Conservation (phyloP, 2,797 vertebrate species). For the Acrossocheilus fasciatus region DNA sequence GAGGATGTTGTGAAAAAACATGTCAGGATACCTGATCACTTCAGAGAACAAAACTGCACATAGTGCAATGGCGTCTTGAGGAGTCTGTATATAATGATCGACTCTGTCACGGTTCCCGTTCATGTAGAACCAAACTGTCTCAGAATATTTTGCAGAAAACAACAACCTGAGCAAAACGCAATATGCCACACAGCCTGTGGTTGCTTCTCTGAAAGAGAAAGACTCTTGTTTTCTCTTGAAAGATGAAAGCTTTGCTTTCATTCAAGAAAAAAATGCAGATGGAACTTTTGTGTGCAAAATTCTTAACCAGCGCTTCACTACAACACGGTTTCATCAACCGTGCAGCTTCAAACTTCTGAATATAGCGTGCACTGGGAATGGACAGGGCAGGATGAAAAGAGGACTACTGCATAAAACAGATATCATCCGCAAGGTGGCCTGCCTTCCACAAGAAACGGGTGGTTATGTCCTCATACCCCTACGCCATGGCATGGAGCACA, state of each 20-base stretch:
- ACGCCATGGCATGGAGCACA: constrained; percentile 45
- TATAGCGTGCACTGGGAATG: constrained; percentile 12
- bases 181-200: not conserved
- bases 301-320: not conserved
- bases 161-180: no score
- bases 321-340: not conserved
- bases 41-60: no score
- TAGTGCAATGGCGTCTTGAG: no score
- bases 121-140: no score
- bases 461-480: constrained; percentile 54
- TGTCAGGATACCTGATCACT: no score
- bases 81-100: no score
- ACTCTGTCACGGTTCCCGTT: no score
- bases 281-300: not conserved
- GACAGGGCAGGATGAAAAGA: constrained; percentile 44
- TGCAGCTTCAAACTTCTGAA: constrained; percentile 2
- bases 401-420: constrained; percentile 39
- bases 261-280: not conserved
- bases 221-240: not conserved
- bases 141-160: no score
- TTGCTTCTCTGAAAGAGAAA: not conserved
- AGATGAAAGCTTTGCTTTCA: not conserved
- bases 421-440: constrained; percentile 51
- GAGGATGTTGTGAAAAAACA: no score
- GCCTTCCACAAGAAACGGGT: constrained; percentile 50